Conservation (phyloP, 2,797 vertebrate species). For the Pseudochirops corinnae region DNA sequence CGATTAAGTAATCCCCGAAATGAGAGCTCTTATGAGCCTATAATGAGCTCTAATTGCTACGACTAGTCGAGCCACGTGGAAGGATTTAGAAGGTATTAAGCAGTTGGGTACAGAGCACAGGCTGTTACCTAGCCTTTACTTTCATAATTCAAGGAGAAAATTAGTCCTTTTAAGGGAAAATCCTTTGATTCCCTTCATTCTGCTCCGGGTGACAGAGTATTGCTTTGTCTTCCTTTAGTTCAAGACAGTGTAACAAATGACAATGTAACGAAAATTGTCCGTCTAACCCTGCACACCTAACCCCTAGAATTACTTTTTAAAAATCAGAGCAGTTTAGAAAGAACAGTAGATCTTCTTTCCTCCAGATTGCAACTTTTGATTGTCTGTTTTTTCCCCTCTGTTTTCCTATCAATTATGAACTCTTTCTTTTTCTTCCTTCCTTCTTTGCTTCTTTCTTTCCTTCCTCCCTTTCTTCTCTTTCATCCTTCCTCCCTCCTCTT, state of each 20-base stretch:
- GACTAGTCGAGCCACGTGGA: slow-evolving; percentile 99
- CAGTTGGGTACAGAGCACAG: slow-evolving; percentile 97
- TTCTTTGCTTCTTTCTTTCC: not conserved
- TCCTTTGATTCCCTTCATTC: slow-evolving; percentile 95
- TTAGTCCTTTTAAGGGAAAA: slow-evolving; percentile 97
- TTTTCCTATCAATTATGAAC: slow-evolving; percentile 50
- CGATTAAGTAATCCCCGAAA: slow-evolving; percentile 99
- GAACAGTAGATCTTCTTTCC: slow-evolving; percentile 79
- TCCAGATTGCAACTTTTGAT: slow-evolving; percentile 48
- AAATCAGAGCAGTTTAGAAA: slow-evolving; percentile 83
- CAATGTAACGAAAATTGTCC: slow-evolving; percentile 87
- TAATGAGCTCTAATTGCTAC: slow-evolving; percentile 99
- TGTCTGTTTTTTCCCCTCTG: slow-evolving; percentile 58
- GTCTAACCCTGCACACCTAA: slow-evolving; percentile 71
- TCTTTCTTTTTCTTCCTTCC: slow-evolving; percentile 38
- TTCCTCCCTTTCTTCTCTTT: slow-evolving; percentile 32
- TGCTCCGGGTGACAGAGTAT: slow-evolving; percentile 90
- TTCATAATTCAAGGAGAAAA: slow-evolving; percentile 99
- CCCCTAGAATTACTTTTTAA: slow-evolving; percentile 5
- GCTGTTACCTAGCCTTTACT: slow-evolving; percentile 99
- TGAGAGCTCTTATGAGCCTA: slow-evolving; percentile 99
- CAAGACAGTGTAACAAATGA: slow-evolving; percentile 88
- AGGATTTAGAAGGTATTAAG: slow-evolving; percentile 99
- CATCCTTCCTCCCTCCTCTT: slow-evolving; percentile 45
- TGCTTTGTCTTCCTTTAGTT: slow-evolving; percentile 89